Evolutionary conservation across 2,797 vertebrate species (phyloP).

Genomic region (Streptopelia turtur): DNA sequence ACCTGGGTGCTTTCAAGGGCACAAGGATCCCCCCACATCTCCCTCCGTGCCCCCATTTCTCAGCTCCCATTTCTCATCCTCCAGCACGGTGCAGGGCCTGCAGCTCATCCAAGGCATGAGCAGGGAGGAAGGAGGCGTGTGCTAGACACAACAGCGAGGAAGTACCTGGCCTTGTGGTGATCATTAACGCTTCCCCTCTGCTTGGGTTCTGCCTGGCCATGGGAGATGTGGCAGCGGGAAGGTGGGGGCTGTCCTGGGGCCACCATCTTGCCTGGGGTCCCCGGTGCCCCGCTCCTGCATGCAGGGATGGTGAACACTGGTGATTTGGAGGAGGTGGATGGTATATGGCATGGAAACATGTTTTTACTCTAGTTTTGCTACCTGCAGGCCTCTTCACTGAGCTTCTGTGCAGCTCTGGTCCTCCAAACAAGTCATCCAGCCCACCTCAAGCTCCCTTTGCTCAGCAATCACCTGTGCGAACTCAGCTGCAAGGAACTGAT

Average conservation of each 20-base stretch:
- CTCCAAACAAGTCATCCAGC: not conserved
- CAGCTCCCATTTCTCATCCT: not conserved
- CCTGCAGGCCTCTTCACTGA: not conserved
- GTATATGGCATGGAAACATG: not conserved
- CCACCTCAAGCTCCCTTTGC: not conserved
- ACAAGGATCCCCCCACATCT: not conserved
- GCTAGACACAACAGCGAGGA: constrained; percentile 8
- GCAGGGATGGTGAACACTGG: not conserved
- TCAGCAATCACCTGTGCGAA: not conserved
- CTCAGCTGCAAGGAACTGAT: rapidly evolving
- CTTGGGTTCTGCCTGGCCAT: not conserved
- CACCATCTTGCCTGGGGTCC: not conserved
- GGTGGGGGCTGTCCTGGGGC: not conserved
- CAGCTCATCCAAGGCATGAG: not conserved
- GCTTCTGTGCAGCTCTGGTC: not conserved
- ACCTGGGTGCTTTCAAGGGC: not conserved
- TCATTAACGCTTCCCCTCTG: not conserved
- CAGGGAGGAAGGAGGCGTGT: constrained; percentile 25
- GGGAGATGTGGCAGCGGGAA: not conserved
- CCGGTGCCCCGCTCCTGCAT: rapidly evolving
- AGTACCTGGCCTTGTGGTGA: not conserved
- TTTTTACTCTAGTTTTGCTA: not conserved
- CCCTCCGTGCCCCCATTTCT: not conserved
- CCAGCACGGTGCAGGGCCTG: rapidly evolving
- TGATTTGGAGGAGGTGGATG: not conserved